These are phyloP conservation scores for Lemur catta DNA, from an alignment of 2,797 vertebrate genomes.

Conservation along the genomic window DNA sequence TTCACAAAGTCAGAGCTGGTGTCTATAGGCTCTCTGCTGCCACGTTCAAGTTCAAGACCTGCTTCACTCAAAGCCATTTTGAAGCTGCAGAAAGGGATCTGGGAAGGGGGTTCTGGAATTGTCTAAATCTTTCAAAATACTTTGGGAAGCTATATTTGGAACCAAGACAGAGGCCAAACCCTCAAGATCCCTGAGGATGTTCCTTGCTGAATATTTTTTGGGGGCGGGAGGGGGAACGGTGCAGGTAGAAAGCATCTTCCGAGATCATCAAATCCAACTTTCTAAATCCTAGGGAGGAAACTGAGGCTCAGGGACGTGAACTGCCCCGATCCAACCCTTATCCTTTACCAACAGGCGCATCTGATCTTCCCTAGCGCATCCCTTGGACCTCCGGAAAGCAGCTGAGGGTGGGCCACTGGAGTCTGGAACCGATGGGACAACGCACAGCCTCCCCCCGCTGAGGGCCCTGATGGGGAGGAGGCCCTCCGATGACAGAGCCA, in stretches of 20 bases:
- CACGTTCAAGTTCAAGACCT: not conserved
- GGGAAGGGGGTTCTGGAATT: not conserved
- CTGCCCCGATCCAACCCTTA: not conserved
- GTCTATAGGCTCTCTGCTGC: not conserved
- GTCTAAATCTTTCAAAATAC: not conserved
- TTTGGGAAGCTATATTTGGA: not conserved
- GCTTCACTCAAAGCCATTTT: not conserved
- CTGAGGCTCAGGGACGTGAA: not conserved
- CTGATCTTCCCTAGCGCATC: not conserved
- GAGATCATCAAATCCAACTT: not conserved
- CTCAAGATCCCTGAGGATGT: not conserved
- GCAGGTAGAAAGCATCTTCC: not conserved
- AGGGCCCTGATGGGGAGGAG: not conserved
- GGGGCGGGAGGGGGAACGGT: accelerated
- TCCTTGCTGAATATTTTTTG: not conserved
- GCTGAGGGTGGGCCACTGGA: not conserved
- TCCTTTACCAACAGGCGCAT: not conserved
- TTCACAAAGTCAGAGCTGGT: not conserved
- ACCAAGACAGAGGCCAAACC: not conserved
- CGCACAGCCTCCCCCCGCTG: not conserved
- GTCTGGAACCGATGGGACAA: not conserved
- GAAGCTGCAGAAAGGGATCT: not conserved
- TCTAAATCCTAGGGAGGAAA: not conserved
- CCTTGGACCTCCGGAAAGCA: not conserved
- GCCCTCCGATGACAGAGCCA: not conserved